Base-by-base conservation (phyloP, 1,140 invertebrate species). In the Pectinophora gossypiella region DNA sequence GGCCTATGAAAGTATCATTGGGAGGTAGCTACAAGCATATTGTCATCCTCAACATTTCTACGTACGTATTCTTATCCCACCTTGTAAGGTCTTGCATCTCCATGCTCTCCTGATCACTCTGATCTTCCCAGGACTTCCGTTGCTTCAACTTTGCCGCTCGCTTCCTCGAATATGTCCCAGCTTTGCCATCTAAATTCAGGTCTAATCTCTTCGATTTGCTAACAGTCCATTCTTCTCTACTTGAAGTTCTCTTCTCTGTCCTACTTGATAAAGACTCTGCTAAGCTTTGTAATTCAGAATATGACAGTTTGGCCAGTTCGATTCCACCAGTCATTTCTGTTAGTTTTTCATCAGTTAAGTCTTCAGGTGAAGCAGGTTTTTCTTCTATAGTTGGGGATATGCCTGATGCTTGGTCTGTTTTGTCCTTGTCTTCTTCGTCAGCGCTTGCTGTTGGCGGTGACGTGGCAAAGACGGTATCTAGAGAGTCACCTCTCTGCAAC, bases 391-490 rank as follows among this genome's bases (percentile, higher is more conserved):
- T 35, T 56, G 42, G 45, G 7, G 45, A 46, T n/a, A n/a, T n/a
- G 40, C 16, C 10, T 55, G 54, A 48, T 38, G 43, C 23, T 43
- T 32, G 27, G 7, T 64, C 45, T 48, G 23, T 42, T 46, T 56
- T 48, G 45, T 56, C 46, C 55, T 69, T 70, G 12, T 68, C 56
- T 45, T 63, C 68, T 55, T 85, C 76, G 45, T 74, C 72, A 43
- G 58, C 62, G 22, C 69, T 69, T 48, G 65, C 64, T 48, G 71
- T 81, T 40, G 89, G 89, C 5, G 90, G 89, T 5, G 90, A 91
- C 23, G 87, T 87, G n/a, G 89, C 88, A 54, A 91, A 91, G 9
- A 91, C 89, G 5, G 90, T 90, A 49, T 90, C 90, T 49, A 90
- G 64, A 1, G 90, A 91, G 59, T 91, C 89, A 2, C 90, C 90